phyloP scores from a whole-genome alignment of 1,140 invertebrate genomes.

The Cecropterus lyciades region DNA sequence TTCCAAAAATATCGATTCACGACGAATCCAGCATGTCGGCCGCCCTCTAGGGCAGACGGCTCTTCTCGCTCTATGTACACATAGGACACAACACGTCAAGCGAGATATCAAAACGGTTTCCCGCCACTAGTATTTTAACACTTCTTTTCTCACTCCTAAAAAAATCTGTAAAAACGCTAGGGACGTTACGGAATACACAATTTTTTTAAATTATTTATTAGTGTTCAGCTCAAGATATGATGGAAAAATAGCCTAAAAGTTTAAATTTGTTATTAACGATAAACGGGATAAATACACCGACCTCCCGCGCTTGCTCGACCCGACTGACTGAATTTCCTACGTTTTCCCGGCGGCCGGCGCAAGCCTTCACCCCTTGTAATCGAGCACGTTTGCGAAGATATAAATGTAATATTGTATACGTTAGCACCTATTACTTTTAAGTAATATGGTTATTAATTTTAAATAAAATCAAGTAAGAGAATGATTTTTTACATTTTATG shows the following conservation, averaged over 20 bases:
- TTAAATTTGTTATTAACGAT: slow-evolving; percentile 57
- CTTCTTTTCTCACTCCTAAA: slow-evolving; percentile 52
- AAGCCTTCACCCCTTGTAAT: slow-evolving; percentile 82
- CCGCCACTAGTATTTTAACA: slow-evolving; percentile 80
- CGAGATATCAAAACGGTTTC: slow-evolving; percentile 82
- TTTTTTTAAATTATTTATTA: slow-evolving; percentile 43
- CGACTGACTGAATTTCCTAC: slow-evolving; percentile 80
- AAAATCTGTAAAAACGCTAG: slow-evolving; percentile 29
- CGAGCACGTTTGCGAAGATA: slow-evolving; percentile 75
- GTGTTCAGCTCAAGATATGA: slow-evolving; percentile 52
- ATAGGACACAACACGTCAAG: slow-evolving; percentile 83
- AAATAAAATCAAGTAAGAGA: too few species aligned
- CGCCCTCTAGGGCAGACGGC: slow-evolving; percentile 80
- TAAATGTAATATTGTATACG: slow-evolving; percentile 61
- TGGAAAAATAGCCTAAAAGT: slow-evolving; percentile 72
- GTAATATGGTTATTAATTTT: neutral
- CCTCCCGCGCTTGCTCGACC: slow-evolving; percentile 67
- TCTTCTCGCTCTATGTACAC: slow-evolving; percentile 80
- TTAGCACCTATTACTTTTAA: slow-evolving; percentile 1
- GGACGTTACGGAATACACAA: slow-evolving; percentile 30
- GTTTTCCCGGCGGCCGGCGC: slow-evolving; percentile 83
- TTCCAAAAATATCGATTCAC: slow-evolving; percentile 84
- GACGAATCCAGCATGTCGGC: slow-evolving; percentile 82
- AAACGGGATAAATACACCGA: slow-evolving; percentile 56
- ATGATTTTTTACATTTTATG: too few species aligned